These are phyloP conservation scores for Heliconius erato DNA, from an alignment of 2,888 invertebrate genomes.

Conservation along the genomic window DNA sequence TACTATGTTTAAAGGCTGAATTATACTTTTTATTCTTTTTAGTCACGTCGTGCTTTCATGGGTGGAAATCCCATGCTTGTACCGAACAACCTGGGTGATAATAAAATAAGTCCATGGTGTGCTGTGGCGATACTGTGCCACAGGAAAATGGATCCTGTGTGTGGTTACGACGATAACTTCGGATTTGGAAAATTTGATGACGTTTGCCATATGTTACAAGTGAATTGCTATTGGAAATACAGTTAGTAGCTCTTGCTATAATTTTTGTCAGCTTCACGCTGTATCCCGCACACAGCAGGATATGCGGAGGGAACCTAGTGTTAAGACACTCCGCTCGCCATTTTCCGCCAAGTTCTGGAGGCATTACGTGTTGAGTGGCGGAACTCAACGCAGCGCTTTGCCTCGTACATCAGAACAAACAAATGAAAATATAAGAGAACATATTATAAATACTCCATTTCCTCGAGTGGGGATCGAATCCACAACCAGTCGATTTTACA, in stretches of 20 bases:
- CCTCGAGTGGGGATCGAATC: neutral
- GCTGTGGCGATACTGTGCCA: slow-evolving; percentile 64
- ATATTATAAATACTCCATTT: no score
- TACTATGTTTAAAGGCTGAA: neutral
- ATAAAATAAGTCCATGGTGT: slow-evolving; percentile 67
- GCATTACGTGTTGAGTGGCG: no score
- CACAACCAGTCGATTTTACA: neutral
- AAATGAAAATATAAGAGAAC: no score
- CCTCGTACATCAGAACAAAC: no score
- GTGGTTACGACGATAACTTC: slow-evolving; percentile 71
- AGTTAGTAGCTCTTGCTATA: slow-evolving; percentile 61
- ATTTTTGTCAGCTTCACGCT: no score
- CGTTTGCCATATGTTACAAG: slow-evolving; percentile 72
- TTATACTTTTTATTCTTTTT: slow-evolving; percentile 16
- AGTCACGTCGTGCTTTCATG: slow-evolving; percentile 57
- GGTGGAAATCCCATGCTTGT: slow-evolving; percentile 49
- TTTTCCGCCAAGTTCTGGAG: no score
- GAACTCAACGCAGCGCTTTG: no score
- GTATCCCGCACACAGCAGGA: no score
- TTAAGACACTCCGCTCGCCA: no score
- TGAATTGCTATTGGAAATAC: slow-evolving; percentile 75
- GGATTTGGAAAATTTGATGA: slow-evolving; percentile 73
- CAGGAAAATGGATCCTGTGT: slow-evolving; percentile 59
- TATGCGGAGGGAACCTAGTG: no score
- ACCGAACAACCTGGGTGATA: slow-evolving; percentile 46